Percentiles rank a stretch among this genome's conserved stretches.
These are phyloP conservation scores for Ariolimax columbianus DNA, from an alignment of 2,888 invertebrate species.

Conservation along the genomic window DNA sequence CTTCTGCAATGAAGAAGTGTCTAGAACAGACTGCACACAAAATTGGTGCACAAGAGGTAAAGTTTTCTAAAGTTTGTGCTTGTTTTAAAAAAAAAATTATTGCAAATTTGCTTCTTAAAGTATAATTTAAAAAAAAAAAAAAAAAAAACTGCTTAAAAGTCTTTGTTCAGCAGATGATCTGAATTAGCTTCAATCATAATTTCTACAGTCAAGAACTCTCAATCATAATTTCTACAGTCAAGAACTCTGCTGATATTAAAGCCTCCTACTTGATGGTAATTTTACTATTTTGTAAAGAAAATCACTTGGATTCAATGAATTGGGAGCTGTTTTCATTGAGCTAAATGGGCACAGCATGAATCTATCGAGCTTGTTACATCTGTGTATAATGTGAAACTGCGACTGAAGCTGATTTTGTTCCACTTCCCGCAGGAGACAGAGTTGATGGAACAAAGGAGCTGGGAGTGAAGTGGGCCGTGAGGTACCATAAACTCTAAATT, in stretches of 20 bases:
- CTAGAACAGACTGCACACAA: constrained; percentile 63
- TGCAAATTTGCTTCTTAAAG: neutral
- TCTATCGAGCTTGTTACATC: constrained; percentile 50
- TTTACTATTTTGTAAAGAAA: neutral
- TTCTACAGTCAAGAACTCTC: neutral
- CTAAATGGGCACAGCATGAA: constrained; percentile 41
- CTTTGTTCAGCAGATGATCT: constrained; percentile 11
- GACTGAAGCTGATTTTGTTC: constrained; percentile 74
- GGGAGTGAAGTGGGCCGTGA: constrained; percentile 67
- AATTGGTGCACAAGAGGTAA: constrained; percentile 90
- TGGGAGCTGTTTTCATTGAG: constrained; percentile 26
- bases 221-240: neutral
- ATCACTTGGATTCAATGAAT: constrained; percentile 30
- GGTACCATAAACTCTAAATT: constrained; percentile 62
- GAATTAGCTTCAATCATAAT: neutral
- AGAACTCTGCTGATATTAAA: constrained; percentile 21
- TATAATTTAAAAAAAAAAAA: neutral
- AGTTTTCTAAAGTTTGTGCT: neutral
- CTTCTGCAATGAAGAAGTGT: constrained; percentile 91
- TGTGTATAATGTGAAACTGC: constrained; percentile 55
- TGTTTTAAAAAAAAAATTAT: neutral
- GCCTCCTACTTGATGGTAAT: constrained; percentile 14
- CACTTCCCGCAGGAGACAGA: constrained; percentile 72
- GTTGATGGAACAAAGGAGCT: constrained; percentile 70
- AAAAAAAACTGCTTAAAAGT: neutral